A percentile compares a stretch with the other conserved stretches of the same genome.
Conservation (phyloP, 2,113 vertebrate genomes). For the Hassar affinis region DNA sequence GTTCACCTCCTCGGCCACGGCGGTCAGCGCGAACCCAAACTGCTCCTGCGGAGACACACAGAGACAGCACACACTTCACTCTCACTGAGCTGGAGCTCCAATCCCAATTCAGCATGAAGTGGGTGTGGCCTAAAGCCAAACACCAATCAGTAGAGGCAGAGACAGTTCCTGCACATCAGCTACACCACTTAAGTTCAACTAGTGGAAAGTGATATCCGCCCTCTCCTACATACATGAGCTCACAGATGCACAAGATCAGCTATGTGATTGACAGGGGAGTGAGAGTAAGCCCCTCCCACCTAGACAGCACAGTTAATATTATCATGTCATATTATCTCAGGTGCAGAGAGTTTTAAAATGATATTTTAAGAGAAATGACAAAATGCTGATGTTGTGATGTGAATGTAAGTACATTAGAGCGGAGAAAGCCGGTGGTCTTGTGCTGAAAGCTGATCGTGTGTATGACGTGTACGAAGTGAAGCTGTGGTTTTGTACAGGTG, state of each 20-base stretch:
- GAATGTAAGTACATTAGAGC: background rate
- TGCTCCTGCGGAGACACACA: slow-evolving; percentile 65
- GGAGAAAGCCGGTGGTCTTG: background rate
- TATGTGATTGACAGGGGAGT: no score
- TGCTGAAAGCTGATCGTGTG: background rate
- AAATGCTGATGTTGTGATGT: background rate
- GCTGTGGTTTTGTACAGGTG: background rate
- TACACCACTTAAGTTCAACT: no score
- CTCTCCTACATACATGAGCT: no score
- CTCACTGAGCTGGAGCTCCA: background rate
- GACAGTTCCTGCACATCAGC: background rate
- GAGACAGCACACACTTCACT: background rate
- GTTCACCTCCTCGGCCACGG: slow-evolving; percentile 78
- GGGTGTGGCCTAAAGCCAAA: background rate
- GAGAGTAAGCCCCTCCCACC: no score
- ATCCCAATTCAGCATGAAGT: background rate
- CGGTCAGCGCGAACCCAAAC: slow-evolving; percentile 78
- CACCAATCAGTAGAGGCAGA: background rate
- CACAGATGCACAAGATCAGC: no score
- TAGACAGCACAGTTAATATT: no score
- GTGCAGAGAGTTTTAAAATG: background rate
- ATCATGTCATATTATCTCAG: no score
- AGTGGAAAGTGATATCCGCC: no score
- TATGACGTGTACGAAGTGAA: background rate
- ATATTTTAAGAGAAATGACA: background rate